Evolutionary conservation across 2,113 vertebrate genomes (phyloP), one percentile per base, ranked within the genome.

Genomic region (Cryptotis parvus): DNA sequence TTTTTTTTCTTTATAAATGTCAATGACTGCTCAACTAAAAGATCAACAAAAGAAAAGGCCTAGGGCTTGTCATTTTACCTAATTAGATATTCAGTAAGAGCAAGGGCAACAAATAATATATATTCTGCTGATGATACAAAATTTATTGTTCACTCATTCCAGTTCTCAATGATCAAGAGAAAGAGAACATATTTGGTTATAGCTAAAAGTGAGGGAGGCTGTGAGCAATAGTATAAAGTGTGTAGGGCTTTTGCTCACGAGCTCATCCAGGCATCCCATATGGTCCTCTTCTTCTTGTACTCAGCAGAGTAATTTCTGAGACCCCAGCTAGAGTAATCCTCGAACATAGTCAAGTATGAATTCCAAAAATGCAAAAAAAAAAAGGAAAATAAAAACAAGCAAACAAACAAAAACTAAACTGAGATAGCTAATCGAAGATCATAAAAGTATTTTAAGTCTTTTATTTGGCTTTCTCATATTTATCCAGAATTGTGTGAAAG

Each of bases 391-490:
- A n/a, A n/a, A n/a, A n/a, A n/a, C n/a, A n/a, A n/a, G n/a, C n/a
- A n/a, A n/a, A n/a, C n/a, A n/a, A n/a, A n/a, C n/a, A n/a, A n/a
- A n/a, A n/a, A n/a, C n/a, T n/a, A n/a, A n/a, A n/a, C n/a, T n/a
- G n/a, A n/a, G n/a, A n/a, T 33, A 1, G n/a, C 35, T 79, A 33
- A 76, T 77, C 52, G 77, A 83, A 78, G 61, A 18, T 85, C 74
- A 14, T 31, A 29, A 63, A n/a, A n/a, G 33, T 39, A 18, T 39
- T 41, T 15, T 0, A 31, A 61, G 41, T 9, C 27, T 58, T 86
- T 37, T 1, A 1, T 82, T 29, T 91, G 49, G 33, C 86, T 86
- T 95, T 75, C 41, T 91, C 22, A 4, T 75, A 61, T 49, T 76
- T 69, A 24, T 75, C n/a, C 72, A 77, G 22, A 43, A n/a, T 52